phyloP scores from a whole-genome alignment of 2,797 vertebrate species.

The Tarsius wallacei region DNA sequence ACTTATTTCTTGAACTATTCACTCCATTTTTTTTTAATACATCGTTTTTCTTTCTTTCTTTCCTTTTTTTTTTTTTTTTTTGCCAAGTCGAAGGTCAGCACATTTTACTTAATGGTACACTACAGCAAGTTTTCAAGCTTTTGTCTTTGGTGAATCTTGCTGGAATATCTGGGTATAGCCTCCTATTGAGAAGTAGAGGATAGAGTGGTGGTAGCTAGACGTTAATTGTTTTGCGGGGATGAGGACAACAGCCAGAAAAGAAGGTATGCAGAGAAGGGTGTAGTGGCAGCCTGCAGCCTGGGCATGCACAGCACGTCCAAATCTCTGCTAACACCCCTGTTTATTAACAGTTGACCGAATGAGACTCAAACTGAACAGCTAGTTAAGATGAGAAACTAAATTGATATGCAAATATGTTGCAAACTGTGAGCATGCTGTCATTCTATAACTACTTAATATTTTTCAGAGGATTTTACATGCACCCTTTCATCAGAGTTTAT shows the following conservation, averaged over 20 bases:
- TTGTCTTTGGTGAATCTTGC: neutral
- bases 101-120: neutral
- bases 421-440: neutral
- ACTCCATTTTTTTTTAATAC: neutral
- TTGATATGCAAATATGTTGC: neutral
- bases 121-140: neutral
- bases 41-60: too few species aligned
- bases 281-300: fast-evolving
- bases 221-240: neutral
- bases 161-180: fast-evolving
- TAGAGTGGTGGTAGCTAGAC: neutral
- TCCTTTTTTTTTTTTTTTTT: neutral
- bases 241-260: neutral
- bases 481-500: slow-evolving; percentile 27
- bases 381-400: neutral
- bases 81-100: neutral
- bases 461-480: slow-evolving; percentile 1
- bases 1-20: neutral
- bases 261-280: fast-evolving
- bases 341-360: neutral
- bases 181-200: neutral
- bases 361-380: neutral
- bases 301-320: fast-evolving
- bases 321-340: neutral
- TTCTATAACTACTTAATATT: slow-evolving; percentile 1